Base-by-base conservation (phyloP, 2,888 invertebrate species). In the Hypsopygia costalis region DNA sequence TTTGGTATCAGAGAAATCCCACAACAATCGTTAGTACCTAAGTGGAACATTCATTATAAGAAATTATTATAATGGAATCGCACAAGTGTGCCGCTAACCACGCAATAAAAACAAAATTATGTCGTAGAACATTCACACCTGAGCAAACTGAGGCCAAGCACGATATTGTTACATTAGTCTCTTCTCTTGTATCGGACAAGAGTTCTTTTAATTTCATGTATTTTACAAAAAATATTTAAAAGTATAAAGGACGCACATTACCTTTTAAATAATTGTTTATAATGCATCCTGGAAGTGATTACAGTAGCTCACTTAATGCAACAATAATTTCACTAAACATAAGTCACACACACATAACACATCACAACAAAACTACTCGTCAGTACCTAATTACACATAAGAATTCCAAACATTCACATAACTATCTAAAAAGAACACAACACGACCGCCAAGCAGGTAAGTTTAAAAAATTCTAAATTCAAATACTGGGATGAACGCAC, bases 261-360 rank as follows among this genome's bases (percentile, higher is more conserved):
- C 88, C 88, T 86, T 65, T 80, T 83, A 55, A 87, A 86, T 40
- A 88, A 60, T 53, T 80, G 79, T 60, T 88, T 88, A 55, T 86
- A 88, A 73, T 88, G 87, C 88, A 88, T 88, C 78, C 81, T 77
- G 41, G 47, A 35, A 40, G 40, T 21, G 44, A 43, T 41, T 51
- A 56, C 47, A 45, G 56, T 54, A 58, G 55, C 48, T 55, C 60
- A 67, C 67, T 63, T 55, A 63, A 67, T 62, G 55, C 55, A 67
- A 69, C 71, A 62, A 51, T 64, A 55, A 62, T 56, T 56, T 47
- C 55, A 55, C 53, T 40, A 38, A 33, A 40, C 47, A 47, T 49
- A 52, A 50, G 50, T 46, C 36, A 25, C 44, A 49, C 41, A 48
- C 47, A 35, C 35, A 29, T 36, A 39, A 49, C 45, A 42, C 43